Evolutionary conservation across 2,888 invertebrate genomes (phyloP).

Genomic region (Neoitamus cyanurus): DNA sequence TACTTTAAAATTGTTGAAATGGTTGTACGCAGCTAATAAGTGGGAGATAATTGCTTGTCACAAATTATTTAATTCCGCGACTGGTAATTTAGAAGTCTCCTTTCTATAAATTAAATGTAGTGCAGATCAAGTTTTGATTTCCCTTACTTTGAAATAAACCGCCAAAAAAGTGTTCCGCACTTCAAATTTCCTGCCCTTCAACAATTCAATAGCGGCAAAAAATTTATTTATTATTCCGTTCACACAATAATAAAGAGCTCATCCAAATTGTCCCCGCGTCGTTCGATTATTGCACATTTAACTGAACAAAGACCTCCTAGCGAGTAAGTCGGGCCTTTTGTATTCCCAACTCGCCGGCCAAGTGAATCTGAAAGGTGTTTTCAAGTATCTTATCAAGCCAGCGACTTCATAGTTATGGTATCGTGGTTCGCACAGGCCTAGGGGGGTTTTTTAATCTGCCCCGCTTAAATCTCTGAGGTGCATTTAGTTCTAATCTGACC

Average conservation of each 20-base stretch:
- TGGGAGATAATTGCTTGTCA: no score
- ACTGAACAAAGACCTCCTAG: not conserved
- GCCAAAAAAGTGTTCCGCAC: not conserved
- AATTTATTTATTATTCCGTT: constrained; percentile 16
- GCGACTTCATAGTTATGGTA: not conserved
- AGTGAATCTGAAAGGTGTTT: constrained; percentile 22
- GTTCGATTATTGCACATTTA: not conserved
- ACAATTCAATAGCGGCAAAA: not conserved
- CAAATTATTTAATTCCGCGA: not conserved
- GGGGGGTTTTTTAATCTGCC: not conserved
- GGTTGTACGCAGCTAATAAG: not conserved
- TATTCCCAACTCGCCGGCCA: not conserved
- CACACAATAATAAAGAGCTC: not conserved
- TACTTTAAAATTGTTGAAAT: not conserved
- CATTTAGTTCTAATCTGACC: constrained; percentile 7
- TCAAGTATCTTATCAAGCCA: not conserved
- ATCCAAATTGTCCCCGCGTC: not conserved
- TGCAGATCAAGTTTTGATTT: not conserved
- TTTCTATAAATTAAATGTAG: not conserved
- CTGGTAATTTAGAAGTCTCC: not conserved
- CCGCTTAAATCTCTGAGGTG: not conserved
- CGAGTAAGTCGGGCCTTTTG: not conserved
- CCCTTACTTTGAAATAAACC: not conserved
- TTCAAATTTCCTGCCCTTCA: not conserved
- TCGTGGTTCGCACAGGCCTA: not conserved